Evolutionary conservation across 2,888 invertebrate genomes (phyloP).

Genomic region (Anthophora plumipes): DNA sequence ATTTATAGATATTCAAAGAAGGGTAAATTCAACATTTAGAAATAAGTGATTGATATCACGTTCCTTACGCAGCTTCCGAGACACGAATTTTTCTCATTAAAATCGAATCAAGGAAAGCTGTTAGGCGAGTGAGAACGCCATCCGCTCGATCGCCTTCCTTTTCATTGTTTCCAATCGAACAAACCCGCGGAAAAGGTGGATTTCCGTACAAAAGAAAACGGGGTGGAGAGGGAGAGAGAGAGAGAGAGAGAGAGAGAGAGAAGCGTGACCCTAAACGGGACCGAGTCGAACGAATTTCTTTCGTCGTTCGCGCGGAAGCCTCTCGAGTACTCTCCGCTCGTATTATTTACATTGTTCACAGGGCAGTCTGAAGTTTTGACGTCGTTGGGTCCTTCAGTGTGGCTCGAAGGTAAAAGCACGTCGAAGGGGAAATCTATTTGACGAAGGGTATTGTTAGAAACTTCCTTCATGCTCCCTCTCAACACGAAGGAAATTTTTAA

Average conservation of each 20-base stretch:
- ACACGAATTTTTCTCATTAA: too few species aligned
- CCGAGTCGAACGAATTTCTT: conserved; percentile 19
- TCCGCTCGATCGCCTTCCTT: background rate
- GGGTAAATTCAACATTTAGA: too few species aligned
- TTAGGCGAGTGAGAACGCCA: background rate
- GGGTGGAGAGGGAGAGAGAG: too few species aligned
- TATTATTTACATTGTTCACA: conserved; percentile 33
- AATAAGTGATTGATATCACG: too few species aligned
- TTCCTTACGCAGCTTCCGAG: too few species aligned
- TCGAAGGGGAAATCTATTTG: conserved; percentile 21
- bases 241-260: too few species aligned
- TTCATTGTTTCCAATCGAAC: conserved; percentile 1
- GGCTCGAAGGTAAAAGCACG: background rate
- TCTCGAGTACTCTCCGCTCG: conserved; percentile 11
- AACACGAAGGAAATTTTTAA: conserved; percentile 25
- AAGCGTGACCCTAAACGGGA: conserved; percentile 14
- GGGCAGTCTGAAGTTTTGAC: conserved; percentile 26
- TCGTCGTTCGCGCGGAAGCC: conserved; percentile 23
- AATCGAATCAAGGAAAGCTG: background rate
- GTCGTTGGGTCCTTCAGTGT: background rate
- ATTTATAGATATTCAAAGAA: too few species aligned
- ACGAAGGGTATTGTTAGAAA: conserved; percentile 22
- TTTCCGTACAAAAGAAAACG: conserved; percentile 9
- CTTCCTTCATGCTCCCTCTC: background rate
- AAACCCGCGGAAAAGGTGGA: background rate